Conservation (phyloP, 2,797 vertebrate species). For the Rhyacichthys aspro region DNA sequence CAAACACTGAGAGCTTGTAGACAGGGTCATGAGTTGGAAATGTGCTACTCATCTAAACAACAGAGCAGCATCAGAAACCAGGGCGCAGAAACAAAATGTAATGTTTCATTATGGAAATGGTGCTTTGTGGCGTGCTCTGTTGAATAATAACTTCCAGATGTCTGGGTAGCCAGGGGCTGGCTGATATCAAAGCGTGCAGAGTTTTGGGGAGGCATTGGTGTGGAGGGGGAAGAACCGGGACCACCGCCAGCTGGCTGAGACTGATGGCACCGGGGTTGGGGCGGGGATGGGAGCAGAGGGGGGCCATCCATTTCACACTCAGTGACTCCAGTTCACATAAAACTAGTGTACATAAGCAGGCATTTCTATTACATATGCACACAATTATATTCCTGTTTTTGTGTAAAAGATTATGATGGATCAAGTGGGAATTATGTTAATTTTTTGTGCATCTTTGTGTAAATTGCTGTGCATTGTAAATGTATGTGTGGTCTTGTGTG, state of each 20-base stretch:
- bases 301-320: conserved; percentile 82
- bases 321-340: conserved; percentile 74
- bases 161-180: conserved; percentile 80
- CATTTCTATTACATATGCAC: conserved; percentile 38
- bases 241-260: conserved; percentile 75
- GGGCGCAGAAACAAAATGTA: conserved; percentile 68
- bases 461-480: conserved; percentile 16
- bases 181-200: conserved; percentile 78
- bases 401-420: conserved; percentile 47
- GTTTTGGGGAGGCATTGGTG: conserved; percentile 68
- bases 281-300: conserved; percentile 43
- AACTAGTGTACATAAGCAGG: conserved; percentile 44
- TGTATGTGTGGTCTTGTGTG: conserved; percentile 24
- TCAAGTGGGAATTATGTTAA: conserved; percentile 57
- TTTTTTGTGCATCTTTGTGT: conserved; percentile 25
- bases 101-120: conserved; percentile 79
- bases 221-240: conserved; percentile 67
- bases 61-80: conserved; percentile 61
- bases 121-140: conserved; percentile 74
- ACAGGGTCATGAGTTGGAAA: conserved; percentile 35
- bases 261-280: conserved; percentile 71
- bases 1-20: conserved; percentile 11
- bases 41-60: conserved; percentile 32
- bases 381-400: conserved; percentile 43
- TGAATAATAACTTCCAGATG: conserved; percentile 85